Percentiles rank a stretch among this genome's conserved stretches.
Evolutionary conservation across 2,113 vertebrate species (phyloP).

Genomic region (Charadrius vociferus): DNA sequence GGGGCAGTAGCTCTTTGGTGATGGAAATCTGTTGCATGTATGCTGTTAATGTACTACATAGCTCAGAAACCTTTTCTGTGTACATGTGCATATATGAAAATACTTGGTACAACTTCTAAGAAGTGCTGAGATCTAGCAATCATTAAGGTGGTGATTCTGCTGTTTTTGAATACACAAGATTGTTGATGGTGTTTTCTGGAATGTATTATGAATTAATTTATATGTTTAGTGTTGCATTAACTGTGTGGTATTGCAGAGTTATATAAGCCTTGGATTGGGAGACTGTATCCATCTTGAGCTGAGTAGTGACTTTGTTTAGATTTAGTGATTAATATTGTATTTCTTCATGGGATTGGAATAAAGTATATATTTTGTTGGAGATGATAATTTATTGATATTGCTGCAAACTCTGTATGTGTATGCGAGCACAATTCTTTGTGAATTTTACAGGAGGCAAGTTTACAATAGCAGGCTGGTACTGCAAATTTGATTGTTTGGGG

Average conservation of each 20-base stretch:
- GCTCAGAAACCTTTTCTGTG: neutral
- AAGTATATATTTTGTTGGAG: neutral
- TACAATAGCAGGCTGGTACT: neutral
- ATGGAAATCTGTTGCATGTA: neutral
- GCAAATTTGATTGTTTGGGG: neutral
- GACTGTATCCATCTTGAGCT: neutral
- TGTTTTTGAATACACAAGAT: neutral
- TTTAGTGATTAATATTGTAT: neutral
- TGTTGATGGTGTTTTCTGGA: neutral
- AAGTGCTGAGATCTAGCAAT: neutral
- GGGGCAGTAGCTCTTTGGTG: neutral
- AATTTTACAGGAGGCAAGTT: neutral
- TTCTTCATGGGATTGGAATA: neutral
- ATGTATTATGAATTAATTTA: neutral
- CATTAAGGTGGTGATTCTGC: neutral
- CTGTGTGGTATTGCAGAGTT: neutral
- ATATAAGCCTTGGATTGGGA: neutral
- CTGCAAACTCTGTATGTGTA: neutral
- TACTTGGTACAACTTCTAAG: neutral
- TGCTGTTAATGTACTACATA: neutral
- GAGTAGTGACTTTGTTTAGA: neutral
- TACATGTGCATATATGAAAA: neutral
- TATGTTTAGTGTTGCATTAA: neutral
- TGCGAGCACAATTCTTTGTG: neutral
- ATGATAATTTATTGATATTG: neutral